Percentiles rank a stretch among this genome's conserved stretches.
Evolutionary conservation across 2,797 vertebrate genomes (phyloP).

Genomic region (Anabacerthia variegaticeps): DNA sequence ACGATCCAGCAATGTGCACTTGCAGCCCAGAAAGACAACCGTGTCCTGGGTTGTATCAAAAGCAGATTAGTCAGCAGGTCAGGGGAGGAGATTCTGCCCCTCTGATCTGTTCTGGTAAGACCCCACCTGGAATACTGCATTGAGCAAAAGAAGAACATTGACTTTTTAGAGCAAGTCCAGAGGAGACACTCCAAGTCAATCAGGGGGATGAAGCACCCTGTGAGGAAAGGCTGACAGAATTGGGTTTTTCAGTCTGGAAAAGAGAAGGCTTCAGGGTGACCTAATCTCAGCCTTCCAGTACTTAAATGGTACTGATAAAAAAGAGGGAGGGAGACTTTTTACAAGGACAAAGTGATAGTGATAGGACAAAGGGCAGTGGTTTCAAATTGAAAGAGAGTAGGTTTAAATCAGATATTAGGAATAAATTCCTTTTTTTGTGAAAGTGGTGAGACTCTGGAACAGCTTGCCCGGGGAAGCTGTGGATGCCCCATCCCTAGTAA

Average conservation of each 20-base stretch:
- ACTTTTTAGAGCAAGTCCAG: not conserved
- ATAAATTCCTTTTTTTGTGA: not conserved
- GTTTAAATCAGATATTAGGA: not conserved
- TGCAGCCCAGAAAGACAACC: not conserved
- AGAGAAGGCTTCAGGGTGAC: not conserved
- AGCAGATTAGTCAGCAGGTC: accelerated
- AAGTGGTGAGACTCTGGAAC: not conserved
- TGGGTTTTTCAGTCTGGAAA: not conserved
- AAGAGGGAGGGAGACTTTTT: not conserved
- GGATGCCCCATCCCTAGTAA: not conserved
- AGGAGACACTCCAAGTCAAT: not conserved
- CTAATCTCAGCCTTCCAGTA: not conserved
- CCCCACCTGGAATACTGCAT: not conserved
- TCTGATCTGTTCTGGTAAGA: not conserved
- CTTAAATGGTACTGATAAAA: not conserved
- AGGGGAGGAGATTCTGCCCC: not conserved
- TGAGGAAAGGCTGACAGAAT: not conserved
- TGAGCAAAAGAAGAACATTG: not conserved
- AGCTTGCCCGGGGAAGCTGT: not conserved
- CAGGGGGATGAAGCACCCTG: not conserved
- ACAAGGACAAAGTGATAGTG: not conserved
- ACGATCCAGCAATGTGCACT: not conserved
- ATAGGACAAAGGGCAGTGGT: accelerated
- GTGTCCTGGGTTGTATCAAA: not conserved
- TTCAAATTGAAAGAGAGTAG: not conserved